phyloP scores from a whole-genome alignment of 2,113 vertebrate genomes.

The Oncorhynchus clarkii region DNA sequence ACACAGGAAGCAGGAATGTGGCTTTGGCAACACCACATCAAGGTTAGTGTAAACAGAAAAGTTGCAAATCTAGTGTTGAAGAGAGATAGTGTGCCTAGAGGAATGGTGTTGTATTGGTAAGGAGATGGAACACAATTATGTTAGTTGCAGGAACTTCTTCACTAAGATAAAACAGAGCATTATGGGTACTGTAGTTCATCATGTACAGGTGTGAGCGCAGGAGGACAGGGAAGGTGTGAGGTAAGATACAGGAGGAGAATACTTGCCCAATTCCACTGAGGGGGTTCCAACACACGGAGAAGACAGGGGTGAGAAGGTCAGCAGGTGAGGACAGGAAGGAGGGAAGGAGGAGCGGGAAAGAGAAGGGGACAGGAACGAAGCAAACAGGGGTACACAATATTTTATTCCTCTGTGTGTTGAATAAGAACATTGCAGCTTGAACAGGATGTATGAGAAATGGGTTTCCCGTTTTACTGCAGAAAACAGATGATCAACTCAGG shows the following conservation, averaged over 20 bases:
- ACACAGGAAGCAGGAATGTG: too few species aligned
- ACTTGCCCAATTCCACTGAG: conserved; percentile 1
- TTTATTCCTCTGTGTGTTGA: not conserved
- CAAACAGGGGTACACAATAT: conserved; percentile 12
- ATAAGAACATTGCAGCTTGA: conserved; percentile 9
- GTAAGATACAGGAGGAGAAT: conserved; percentile 9
- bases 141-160: too few species aligned
- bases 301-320: conserved; percentile 3
- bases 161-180: too few species aligned
- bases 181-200: too few species aligned
- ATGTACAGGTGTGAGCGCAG: too few species aligned
- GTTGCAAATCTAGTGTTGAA: too few species aligned
- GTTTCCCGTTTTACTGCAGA: conserved; percentile 15
- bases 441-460: not conserved
- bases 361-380: not conserved
- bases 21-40: too few species aligned
- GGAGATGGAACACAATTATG: too few species aligned
- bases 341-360: not conserved
- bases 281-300: not conserved
- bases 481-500: conserved; percentile 20
- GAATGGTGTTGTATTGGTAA: too few species aligned
- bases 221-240: conserved; percentile 23
- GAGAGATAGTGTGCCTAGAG: too few species aligned
- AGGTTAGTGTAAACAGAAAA: too few species aligned
- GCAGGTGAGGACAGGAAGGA: not conserved